Evolutionary conservation across 1,140 invertebrate species (phyloP).

Genomic region (Delia radicum): DNA sequence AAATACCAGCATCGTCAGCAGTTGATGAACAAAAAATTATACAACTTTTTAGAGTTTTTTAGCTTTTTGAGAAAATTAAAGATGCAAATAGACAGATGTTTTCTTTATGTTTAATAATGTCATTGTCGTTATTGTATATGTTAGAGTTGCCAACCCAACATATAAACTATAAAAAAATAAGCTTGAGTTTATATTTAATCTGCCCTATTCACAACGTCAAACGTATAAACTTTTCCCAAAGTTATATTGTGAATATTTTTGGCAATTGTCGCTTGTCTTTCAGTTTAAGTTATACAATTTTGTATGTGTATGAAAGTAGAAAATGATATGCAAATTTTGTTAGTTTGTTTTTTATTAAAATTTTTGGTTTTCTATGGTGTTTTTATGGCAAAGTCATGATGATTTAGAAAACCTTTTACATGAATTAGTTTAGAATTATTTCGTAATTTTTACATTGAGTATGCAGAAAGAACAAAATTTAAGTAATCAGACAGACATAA

Average conservation of each 20-base stretch:
- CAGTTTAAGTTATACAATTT: background rate
- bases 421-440: background rate
- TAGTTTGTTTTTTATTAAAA: background rate
- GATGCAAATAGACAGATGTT: constrained; percentile 4
- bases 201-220: background rate
- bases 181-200: background rate
- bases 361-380: background rate
- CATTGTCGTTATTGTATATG: background rate
- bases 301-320: background rate
- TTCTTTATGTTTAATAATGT: background rate
- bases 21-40: no score
- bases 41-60: background rate
- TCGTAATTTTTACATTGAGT: background rate
- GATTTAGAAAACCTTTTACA: background rate
- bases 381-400: background rate
- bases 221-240: background rate
- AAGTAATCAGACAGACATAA: no score
- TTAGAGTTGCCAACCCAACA: background rate
- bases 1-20: no score
- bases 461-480: background rate
- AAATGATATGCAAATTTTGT: background rate
- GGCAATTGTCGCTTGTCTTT: background rate
- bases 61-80: background rate
- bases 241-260: background rate
- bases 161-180: background rate